Conservation (phyloP, 2,113 vertebrate species). For the Excalfactoria chinensis region DNA sequence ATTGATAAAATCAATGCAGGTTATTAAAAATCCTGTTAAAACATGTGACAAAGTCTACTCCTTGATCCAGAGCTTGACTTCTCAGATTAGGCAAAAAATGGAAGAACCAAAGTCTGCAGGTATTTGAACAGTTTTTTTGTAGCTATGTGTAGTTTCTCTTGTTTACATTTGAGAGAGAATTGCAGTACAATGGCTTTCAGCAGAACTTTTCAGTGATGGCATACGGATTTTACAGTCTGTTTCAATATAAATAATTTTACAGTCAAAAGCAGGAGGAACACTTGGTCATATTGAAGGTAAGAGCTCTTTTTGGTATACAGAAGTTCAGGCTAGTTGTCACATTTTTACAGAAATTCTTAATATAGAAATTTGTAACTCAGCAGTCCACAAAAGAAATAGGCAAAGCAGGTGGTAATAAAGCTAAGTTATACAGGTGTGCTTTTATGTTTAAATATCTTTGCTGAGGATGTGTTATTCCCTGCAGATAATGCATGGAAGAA, state of each 20-base stretch:
- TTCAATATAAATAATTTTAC: background rate
- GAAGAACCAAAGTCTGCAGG: conserved; percentile 89
- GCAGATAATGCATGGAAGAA: background rate
- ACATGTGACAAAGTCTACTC: conserved; percentile 91
- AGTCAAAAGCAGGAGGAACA: background rate
- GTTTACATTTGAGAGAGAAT: background rate
- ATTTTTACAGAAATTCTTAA: background rate
- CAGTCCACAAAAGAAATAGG: background rate
- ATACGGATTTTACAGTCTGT: background rate
- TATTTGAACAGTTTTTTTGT: conserved; percentile 55
- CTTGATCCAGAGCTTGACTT: conserved; percentile 89
- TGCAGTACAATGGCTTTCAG: background rate
- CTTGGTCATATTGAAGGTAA: background rate
- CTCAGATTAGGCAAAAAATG: conserved; percentile 90
- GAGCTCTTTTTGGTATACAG: background rate
- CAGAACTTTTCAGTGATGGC: background rate
- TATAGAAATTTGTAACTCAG: background rate
- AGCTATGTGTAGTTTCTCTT: background rate
- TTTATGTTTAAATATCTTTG: background rate
- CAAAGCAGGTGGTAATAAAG: background rate
- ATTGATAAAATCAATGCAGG: conserved; percentile 90
- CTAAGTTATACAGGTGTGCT: background rate
- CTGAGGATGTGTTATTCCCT: background rate
- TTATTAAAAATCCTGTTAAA: conserved; percentile 90
- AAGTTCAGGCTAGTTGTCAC: background rate